Evolutionary conservation across 2,113 vertebrate genomes (phyloP), one percentile per base, ranked within the genome.

Genomic region (Eulemur rufifrons): DNA sequence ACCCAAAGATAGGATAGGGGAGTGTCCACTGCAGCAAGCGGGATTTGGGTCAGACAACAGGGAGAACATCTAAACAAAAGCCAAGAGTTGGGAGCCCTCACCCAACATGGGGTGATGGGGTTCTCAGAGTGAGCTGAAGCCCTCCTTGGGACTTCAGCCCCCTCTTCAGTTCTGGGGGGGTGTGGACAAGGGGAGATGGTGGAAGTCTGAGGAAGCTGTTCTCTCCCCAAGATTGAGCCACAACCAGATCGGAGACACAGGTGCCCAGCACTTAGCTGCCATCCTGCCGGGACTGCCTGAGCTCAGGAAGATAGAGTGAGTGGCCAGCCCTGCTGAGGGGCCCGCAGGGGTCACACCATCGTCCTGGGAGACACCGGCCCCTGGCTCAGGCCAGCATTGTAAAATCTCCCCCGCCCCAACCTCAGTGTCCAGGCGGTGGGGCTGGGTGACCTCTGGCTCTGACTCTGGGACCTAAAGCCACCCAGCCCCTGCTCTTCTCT

Each of bases 231-330:
- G 99, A 94, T 97, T 99, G 98, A 98, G 98, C 34, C 95, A 98
- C 95, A 99, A 99, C 97, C 93, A 97, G 91, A 99, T 99, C 74
- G 98, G 98, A 80, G 98, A 99, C 39, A 8, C n/a, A 8, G 99
- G 99, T 27, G 89, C 98, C 87, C 96, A 97, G 87, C 96, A 98
- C 93, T 97, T 99, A 54, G 98, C 97, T 29, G 95, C 96, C 91
- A 52, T 98, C 59, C 96, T 99, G 73, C 98, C 98, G 0, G n/a
- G 39, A 39, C 99, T 99, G 98, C 98, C 96, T 5, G 93, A 97
- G 50, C 98, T 99, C 87, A 98, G 97, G 94, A 99, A 96, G 84
- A 96, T 99, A 32, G 97, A 99, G 99, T 99, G 98, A 98, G 98
- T 98, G 47, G 81, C 56, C 42, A 5, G 50, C 56, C 42, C 69